These are phyloP conservation scores for Malurus alboscapulatus DNA, from an alignment of 2,113 vertebrate genomes.

Conservation along the genomic window DNA sequence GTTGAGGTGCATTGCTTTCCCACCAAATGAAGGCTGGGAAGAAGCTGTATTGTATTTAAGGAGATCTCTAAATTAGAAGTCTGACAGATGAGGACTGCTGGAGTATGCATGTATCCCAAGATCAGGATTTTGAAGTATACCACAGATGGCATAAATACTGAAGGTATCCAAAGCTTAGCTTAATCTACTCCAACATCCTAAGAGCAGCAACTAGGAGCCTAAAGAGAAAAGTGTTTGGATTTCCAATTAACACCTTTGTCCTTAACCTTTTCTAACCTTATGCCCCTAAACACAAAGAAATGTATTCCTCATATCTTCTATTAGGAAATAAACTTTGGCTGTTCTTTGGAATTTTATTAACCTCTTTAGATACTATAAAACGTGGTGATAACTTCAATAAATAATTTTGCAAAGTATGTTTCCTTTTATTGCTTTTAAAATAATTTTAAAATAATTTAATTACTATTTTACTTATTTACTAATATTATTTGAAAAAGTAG, in stretches of 20 bases:
- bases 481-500: neutral
- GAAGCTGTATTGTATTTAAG: neutral
- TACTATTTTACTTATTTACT: neutral
- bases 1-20: fast-evolving
- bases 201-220: neutral
- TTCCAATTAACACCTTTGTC: neutral
- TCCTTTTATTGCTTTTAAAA: neutral
- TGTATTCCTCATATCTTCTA: neutral
- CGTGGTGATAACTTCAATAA: neutral
- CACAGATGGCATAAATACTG: neutral
- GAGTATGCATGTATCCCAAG: neutral
- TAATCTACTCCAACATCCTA: neutral
- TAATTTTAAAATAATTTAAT: neutral
- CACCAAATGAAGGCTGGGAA: neutral
- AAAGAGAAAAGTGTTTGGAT: neutral
- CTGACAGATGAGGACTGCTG: neutral
- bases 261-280: neutral
- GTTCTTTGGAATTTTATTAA: neutral
- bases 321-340: neutral
- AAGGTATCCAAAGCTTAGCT: neutral
- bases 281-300: neutral
- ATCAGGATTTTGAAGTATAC: neutral
- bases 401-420: neutral
- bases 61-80: neutral
- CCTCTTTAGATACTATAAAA: neutral